Conservation (phyloP, 2,888 invertebrate species). For the Rhogogaster chlorosoma region DNA sequence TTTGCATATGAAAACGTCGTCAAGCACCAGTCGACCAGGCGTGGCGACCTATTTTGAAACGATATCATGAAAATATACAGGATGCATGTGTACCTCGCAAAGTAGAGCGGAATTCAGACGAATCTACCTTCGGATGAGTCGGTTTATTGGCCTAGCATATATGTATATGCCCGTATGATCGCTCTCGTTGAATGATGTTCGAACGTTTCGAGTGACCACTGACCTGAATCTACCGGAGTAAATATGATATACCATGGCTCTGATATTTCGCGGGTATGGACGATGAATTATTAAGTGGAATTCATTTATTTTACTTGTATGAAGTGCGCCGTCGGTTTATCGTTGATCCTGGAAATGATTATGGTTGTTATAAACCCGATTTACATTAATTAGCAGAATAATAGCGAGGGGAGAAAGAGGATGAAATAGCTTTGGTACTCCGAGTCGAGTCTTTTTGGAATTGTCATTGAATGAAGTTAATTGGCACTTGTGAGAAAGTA, state of each 20-base stretch:
- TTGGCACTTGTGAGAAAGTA: conserved; percentile 37
- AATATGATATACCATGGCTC: conserved; percentile 31
- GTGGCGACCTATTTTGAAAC: neutral
- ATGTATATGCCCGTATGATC: conserved; percentile 11
- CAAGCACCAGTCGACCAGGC: neutral
- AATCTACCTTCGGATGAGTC: conserved; percentile 11
- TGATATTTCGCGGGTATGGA: neutral
- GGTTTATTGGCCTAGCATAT: conserved; percentile 27
- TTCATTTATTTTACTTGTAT: conserved; percentile 10
- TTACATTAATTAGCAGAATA: conserved; percentile 30
- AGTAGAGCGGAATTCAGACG: conserved; percentile 16
- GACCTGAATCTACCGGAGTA: conserved; percentile 18
- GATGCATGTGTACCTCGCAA: neutral
- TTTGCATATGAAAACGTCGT: neutral
- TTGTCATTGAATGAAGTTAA: conserved; percentile 28
- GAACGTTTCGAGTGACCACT: conserved; percentile 21
- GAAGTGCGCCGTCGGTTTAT: neutral
- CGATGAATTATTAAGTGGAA: neutral
- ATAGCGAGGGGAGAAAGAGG: conserved; percentile 8
- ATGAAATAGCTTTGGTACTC: neutral
- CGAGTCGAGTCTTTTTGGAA: conserved; percentile 3
- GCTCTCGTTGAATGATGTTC: conserved; percentile 33
- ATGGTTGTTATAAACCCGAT: neutral
- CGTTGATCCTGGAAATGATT: neutral
- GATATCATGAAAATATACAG: neutral